A percentile compares a stretch with the other conserved stretches of the same genome.
These are phyloP conservation scores for Thecophora atra DNA, from an alignment of 2,888 invertebrate species.

Conservation along the genomic window DNA sequence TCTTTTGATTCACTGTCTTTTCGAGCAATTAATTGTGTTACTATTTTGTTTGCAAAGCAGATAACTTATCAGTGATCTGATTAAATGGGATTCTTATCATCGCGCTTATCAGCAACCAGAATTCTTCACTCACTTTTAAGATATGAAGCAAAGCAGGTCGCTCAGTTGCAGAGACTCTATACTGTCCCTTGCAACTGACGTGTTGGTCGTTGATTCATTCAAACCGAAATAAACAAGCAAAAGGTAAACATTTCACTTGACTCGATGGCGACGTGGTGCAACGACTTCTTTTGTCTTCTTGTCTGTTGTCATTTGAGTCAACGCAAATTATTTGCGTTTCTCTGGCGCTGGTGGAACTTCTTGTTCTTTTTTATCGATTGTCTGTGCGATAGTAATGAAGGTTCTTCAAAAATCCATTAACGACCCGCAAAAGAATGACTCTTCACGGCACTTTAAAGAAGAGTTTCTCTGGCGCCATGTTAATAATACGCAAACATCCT, in stretches of 20 bases:
- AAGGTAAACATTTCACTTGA: not conserved
- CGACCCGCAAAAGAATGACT: not conserved
- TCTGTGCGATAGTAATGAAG: too few relatives aligned
- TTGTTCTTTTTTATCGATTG: not conserved
- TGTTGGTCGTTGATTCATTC: constrained; percentile 14
- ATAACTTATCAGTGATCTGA: not conserved
- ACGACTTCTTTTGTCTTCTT: not conserved
- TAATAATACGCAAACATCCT: not conserved
- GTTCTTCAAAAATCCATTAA: not conserved
- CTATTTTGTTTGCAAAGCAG: not conserved
- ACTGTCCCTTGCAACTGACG: not conserved
- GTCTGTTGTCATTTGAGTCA: constrained; percentile 7
- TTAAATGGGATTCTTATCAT: not conserved
- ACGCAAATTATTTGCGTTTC: not conserved
- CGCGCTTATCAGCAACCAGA: not conserved
- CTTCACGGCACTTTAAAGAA: not conserved
- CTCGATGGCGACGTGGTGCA: constrained; percentile 2
- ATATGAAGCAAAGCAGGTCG: not conserved
- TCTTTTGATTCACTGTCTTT: too few relatives aligned
- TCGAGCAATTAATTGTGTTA: not conserved
- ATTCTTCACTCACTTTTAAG: not conserved
- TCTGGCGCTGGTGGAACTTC: not conserved
- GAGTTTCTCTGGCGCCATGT: not conserved
- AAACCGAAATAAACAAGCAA: not conserved
- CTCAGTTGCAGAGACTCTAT: not conserved